Percentiles rank a stretch among this genome's conserved stretches.
phyloP scores from a whole-genome alignment of 2,888 invertebrate genomes.

The Drosophila nigricruria region DNA sequence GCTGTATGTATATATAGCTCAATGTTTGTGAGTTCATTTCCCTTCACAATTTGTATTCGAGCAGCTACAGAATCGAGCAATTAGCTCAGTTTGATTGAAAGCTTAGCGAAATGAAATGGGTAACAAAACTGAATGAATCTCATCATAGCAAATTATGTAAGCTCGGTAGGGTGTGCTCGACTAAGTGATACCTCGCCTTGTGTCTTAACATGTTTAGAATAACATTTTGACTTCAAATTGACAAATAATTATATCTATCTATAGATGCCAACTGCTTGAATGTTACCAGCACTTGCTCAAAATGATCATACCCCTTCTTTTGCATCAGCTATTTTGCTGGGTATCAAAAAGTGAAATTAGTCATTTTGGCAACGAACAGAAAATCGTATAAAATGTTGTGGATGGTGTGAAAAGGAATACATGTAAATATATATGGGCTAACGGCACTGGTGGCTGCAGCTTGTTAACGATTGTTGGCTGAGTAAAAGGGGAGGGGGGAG shows the following conservation, averaged over 20 bases:
- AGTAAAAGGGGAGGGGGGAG: background rate
- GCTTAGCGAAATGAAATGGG: conserved; percentile 47
- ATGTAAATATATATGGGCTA: background rate
- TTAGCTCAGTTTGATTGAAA: conserved; percentile 31
- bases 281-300: background rate
- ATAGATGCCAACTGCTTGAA: background rate
- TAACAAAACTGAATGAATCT: conserved; percentile 24
- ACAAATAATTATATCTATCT: no score
- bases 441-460: background rate
- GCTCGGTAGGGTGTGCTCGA: conserved; percentile 6
- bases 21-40: background rate
- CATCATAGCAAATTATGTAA: conserved; percentile 28
- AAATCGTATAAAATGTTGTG: background rate
- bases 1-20: background rate
- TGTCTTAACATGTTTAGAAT: no score
- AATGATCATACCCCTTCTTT: conserved; percentile 21
- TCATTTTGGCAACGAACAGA: conserved; percentile 15
- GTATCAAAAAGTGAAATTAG: conserved; percentile 9
- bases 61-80: conserved; percentile 43
- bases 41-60: conserved; percentile 28
- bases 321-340: conserved; percentile 34
- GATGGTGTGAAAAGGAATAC: background rate
- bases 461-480: background rate
- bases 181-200: no score
- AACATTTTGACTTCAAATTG: no score